Base-by-base conservation (phyloP, 2,113 vertebrate species). In the Scophthalmus maximus region DNA sequence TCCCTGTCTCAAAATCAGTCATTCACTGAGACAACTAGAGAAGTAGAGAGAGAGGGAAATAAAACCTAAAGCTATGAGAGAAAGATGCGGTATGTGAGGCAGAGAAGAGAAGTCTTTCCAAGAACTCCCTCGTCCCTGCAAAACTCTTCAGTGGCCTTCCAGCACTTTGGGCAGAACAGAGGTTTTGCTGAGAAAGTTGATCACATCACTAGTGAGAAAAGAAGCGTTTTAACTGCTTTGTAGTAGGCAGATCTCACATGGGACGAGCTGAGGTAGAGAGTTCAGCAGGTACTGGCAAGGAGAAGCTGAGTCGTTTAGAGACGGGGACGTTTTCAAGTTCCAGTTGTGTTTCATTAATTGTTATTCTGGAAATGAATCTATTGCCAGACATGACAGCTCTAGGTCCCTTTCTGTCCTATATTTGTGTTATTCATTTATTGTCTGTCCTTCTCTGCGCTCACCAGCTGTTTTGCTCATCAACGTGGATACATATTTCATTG, bases 401-500 rank as follows among this genome's bases (percentile, higher is more conserved):
- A 68, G 29, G 60, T 73, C 78, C 29, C 2, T 76, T 14, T 67
- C 63, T 66, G 58, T 47, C 65, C 64, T 56, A 40, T 57, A 74
- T 79, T 78, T 75, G 47, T 68, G 53, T 80, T 76, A 71, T 76
- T 73, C 73, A 85, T 81, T 63, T 38, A 82, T 74, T 60, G 44
- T 68, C 53, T 77, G 22, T 73, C 29, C 20, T 42, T 59, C 57
- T 15, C 7, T 61, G 20, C 55, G 49, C 62, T 44, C 61, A 11
- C 52, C 67, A 73, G 75, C 81, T 88, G 76, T 82, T 86, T 87
- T 74, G 63, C 64, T 80, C 60, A 62, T 76, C 40, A 30, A n/a
- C 40, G 30, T 46, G 27, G 67, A 86, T 90, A 76, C 77, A 92
- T 88, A 88, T 88, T 87, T 83, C 55, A 87, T 73, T 8, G 46